Conservation (phyloP, 2,888 invertebrate genomes). For the Calliopum simillimum region DNA sequence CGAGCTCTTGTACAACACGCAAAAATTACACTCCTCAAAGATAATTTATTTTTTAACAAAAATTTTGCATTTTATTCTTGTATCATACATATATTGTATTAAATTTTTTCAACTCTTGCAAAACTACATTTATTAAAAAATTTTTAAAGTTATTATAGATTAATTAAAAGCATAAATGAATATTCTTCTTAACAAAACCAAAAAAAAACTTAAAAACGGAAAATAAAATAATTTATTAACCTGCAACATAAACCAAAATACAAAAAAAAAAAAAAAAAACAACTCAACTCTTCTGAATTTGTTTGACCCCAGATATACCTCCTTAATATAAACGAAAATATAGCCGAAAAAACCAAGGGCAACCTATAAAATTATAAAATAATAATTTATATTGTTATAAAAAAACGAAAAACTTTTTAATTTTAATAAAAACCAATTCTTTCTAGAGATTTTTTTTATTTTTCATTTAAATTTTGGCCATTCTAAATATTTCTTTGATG, state of each 20-base stretch:
- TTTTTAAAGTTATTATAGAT: neutral
- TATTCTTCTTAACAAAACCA: neutral
- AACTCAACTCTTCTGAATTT: slow-evolving; percentile 25
- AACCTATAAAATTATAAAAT: too few relatives aligned
- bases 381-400: too few relatives aligned
- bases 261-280: too few relatives aligned
- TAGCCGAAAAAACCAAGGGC: slow-evolving; percentile 1
- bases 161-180: neutral
- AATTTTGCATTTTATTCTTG: slow-evolving; percentile 22
- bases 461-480: neutral
- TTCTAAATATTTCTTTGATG: too few relatives aligned
- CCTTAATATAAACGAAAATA: slow-evolving; percentile 31
- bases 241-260: slow-evolving; percentile 39
- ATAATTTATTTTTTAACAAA: neutral
- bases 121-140: neutral
- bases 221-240: slow-evolving; percentile 24
- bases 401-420: neutral
- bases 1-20: too few relatives aligned
- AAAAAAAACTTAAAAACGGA: slow-evolving; percentile 9
- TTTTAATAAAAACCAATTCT: neutral
- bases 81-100: slow-evolving; percentile 17
- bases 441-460: neutral
- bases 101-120: slow-evolving; percentile 15
- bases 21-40: too few relatives aligned
- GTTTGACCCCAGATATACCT: slow-evolving; percentile 45